Conservation (phyloP, 2,888 invertebrate species). For the Parnassius apollo region DNA sequence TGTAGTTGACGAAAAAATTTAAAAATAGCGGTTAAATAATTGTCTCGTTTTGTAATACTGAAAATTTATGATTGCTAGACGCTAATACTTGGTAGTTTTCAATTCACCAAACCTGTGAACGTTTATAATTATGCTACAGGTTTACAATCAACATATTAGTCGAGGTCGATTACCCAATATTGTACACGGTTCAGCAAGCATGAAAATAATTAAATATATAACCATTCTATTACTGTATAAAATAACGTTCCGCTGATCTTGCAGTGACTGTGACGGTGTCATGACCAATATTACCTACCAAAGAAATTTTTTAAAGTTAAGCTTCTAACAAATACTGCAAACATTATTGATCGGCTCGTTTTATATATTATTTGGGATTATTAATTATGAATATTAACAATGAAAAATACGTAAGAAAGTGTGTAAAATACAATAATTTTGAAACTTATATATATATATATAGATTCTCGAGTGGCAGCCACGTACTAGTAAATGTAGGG, state of each 20-base stretch:
- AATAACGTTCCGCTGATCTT: background rate
- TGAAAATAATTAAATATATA: slow-evolving; percentile 13
- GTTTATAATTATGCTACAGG: slow-evolving; percentile 27
- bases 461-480: no score
- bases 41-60: no score
- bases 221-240: slow-evolving; percentile 12
- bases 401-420: no score
- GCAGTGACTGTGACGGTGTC: background rate
- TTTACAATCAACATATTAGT: slow-evolving; percentile 30
- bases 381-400: no score
- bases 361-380: no score
- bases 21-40: background rate
- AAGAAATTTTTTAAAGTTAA: no score
- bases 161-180: slow-evolving; percentile 40
- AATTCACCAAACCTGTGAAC: slow-evolving; percentile 16
- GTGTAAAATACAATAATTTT: no score
- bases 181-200: slow-evolving; percentile 18
- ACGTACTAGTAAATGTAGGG: no score
- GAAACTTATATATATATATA: no score
- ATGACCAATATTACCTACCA: background rate
- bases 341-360: no score
- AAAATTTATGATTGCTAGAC: background rate
- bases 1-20: no score
- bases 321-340: no score
- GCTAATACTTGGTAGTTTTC: slow-evolving; percentile 1